Evolutionary conservation across 2,113 vertebrate species (phyloP), one percentile per base, ranked within the genome.

Genomic region (Paramisgurnus dabryanus): DNA sequence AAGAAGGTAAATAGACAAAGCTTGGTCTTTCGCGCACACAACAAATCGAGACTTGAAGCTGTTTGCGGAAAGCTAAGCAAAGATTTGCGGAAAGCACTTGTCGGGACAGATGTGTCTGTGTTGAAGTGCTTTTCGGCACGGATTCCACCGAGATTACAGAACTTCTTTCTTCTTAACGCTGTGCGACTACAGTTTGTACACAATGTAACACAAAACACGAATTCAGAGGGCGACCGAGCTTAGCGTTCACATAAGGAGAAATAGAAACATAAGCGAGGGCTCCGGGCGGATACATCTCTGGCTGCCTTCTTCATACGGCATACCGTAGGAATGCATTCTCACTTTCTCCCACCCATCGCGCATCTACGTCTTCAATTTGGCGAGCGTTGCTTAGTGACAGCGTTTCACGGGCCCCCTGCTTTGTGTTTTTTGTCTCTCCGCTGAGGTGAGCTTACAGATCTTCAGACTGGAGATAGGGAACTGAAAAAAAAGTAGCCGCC

Each of bases 401-500:
- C 83, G 81, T 90, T 82, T 75, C 57, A 82, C 85, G 78, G 84
- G 89, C 86, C 82, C 84, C 89, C 82, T 84, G 82, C 84, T 80
- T 57, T 69, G 83, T 82, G 82, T 84, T 84, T 92, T 53, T 91
- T 87, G 84, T 90, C 87, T 93, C 91, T 82, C 88, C 89, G 86
- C 53, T 58, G 79, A 92, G 89, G 88, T 88, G 87, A 89, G 91
- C 88, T 86, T 87, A 82, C 77, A 84, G 87, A 88, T 92, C 90
- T 76, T 84, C 76, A 83, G 87, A 84, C 84, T 80, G 72, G 68
- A 82, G 92, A 92, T 92, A 94, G 95, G 91, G 12, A 27, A 81
- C 76, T 78, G 90, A 84, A 90, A 84, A 90, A 84, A 87, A 80
- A 84, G 86, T 89, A 87, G 85, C 90, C 89, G 85, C 83, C 91